Conservation (phyloP, 2,113 vertebrate species). For the Henicopernis longicauda region DNA sequence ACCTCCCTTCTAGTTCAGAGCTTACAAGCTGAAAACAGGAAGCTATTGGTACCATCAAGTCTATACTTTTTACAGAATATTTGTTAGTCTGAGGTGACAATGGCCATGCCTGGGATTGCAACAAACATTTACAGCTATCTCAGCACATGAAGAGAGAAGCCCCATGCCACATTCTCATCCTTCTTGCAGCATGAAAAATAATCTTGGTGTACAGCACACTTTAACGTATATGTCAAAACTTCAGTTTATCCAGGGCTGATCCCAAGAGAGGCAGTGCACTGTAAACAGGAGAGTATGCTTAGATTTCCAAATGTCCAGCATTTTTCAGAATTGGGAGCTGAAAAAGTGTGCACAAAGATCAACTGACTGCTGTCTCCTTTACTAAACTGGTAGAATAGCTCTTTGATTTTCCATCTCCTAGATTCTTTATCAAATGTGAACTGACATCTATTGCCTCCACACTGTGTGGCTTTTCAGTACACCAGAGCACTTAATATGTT, state of each 20-base stretch:
- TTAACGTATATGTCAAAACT: background rate
- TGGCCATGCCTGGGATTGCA: background rate
- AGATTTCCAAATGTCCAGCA: accelerated
- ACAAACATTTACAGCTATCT: background rate
- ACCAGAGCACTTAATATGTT: background rate
- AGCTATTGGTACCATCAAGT: background rate
- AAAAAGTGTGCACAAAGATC: background rate
- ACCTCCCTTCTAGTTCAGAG: background rate
- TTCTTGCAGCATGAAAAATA: background rate
- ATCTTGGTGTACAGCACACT: background rate
- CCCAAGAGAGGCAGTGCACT: background rate
- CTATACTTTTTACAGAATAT: background rate
- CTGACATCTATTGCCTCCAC: background rate
- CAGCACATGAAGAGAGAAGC: background rate
- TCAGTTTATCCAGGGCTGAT: background rate
- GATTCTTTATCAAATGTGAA: background rate
- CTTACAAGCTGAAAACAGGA: background rate
- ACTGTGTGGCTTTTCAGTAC: background rate
- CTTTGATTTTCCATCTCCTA: background rate
- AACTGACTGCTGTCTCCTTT: background rate
- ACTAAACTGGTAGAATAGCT: background rate
- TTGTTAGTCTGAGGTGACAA: background rate
- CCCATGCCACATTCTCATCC: background rate
- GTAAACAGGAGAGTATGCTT: background rate
- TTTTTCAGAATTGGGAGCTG: background rate